Evolutionary conservation across 2,797 vertebrate genomes (phyloP).

Genomic region (Esox lucius): DNA sequence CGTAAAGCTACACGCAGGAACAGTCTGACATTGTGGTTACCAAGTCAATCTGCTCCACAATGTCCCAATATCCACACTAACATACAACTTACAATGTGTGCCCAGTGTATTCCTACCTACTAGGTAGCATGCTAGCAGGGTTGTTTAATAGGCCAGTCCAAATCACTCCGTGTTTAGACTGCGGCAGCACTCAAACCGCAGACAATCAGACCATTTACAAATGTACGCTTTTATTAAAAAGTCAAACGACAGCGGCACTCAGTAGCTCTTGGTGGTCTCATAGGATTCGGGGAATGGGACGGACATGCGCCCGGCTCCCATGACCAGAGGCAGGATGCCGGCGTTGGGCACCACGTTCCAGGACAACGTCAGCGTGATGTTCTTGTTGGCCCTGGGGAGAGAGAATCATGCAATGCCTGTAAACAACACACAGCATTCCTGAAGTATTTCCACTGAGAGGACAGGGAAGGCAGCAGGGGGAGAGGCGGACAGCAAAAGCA

Average conservation of each 20-base stretch:
- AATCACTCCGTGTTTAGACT: background rate
- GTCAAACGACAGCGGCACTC: slow-evolving; percentile 57
- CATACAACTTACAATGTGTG: too few relatives aligned
- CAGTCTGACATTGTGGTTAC: background rate
- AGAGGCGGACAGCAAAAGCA: background rate
- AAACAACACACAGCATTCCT: background rate
- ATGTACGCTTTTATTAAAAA: slow-evolving; percentile 56
- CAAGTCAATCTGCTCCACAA: background rate
- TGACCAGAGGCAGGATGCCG: slow-evolving; percentile 93
- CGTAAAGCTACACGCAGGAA: background rate
- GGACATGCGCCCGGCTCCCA: slow-evolving; percentile 89
- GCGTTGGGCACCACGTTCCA: slow-evolving; percentile 99
- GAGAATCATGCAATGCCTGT: slow-evolving; percentile 12
- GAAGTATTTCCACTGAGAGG: background rate
- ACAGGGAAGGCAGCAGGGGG: background rate
- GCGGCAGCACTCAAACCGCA: background rate
- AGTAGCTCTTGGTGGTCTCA: slow-evolving; percentile 90
- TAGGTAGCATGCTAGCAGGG: too few relatives aligned
- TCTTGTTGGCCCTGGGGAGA: slow-evolving; percentile 89
- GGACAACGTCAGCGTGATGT: slow-evolving; percentile 92
- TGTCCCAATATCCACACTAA: too few relatives aligned
- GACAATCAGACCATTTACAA: background rate
- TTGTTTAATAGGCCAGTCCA: too few relatives aligned
- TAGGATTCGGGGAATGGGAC: slow-evolving; percentile 94
- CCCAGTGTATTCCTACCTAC: too few relatives aligned